A percentile compares a stretch with the other conserved stretches of the same genome.
Conservation (phyloP, 1,140 invertebrate species). For the Papilio machaon region DNA sequence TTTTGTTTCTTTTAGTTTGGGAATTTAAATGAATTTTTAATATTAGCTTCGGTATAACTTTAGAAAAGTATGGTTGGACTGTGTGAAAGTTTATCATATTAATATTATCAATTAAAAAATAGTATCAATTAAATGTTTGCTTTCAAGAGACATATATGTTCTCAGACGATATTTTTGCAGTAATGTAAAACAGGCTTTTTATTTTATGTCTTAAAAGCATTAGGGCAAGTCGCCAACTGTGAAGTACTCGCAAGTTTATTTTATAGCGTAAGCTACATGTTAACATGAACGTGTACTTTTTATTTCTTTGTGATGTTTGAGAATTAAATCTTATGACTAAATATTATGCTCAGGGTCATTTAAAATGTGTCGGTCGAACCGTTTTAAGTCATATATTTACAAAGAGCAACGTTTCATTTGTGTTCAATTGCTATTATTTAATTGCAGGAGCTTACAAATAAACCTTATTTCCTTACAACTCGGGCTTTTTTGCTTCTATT, state of each 20-base stretch:
- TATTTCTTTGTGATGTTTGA: not conserved
- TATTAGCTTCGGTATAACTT: not conserved
- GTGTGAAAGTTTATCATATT: no score
- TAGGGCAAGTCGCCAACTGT: conserved; percentile 3
- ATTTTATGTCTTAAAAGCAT: conserved; percentile 1
- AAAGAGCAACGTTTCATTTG: not conserved
- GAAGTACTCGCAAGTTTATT: conserved; percentile 3
- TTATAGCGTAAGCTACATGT: not conserved
- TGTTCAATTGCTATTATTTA: not conserved
- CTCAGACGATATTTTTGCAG: not conserved
- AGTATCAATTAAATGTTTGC: not conserved
- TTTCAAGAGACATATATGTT: not conserved
- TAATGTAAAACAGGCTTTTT: not conserved
- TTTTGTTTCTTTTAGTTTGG: conserved; percentile 1
- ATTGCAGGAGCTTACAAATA: not conserved
- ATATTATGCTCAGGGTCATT: not conserved
- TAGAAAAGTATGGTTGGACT: no score
- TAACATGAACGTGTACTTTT: not conserved
- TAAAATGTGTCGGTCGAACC: no score
- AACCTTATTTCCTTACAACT: no score
- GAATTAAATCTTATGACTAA: not conserved
- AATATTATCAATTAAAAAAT: not conserved
- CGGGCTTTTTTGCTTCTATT: no score
- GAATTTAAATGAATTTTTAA: not conserved
- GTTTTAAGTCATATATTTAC: no score